Evolutionary conservation across 2,888 invertebrate genomes (phyloP).

Genomic region (Marronus borbonicus): DNA sequence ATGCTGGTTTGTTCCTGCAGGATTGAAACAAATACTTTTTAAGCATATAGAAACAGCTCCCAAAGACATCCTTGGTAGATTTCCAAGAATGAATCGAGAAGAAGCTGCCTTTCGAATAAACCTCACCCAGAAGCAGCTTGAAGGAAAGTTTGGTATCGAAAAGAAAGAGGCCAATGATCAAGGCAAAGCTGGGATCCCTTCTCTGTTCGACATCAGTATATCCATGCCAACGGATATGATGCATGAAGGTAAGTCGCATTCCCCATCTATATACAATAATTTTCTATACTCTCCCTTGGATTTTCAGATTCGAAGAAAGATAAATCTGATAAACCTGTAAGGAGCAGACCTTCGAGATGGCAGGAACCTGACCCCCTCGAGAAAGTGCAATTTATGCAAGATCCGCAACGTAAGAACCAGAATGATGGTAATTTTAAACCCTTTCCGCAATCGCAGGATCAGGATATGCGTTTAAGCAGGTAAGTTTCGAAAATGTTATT

Average conservation of each 20-base stretch:
- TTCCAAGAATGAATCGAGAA: constrained; percentile 86
- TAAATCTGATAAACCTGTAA: constrained; percentile 60
- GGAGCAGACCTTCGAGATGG: constrained; percentile 68
- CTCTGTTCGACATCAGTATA: constrained; percentile 67
- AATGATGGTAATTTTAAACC: constrained; percentile 59
- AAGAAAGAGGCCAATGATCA: constrained; percentile 44
- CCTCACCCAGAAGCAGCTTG: constrained; percentile 71
- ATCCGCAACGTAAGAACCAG: constrained; percentile 54
- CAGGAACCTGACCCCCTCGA: constrained; percentile 64
- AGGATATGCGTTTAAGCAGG: constrained; percentile 68
- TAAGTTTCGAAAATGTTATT: constrained; percentile 50
- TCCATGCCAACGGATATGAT: constrained; percentile 64
- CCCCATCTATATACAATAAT: not conserved
- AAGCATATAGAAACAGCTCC: constrained; percentile 92
- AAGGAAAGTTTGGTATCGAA: constrained; percentile 68
- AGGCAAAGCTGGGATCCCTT: constrained; percentile 63
- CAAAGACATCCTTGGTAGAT: constrained; percentile 92
- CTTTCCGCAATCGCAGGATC: constrained; percentile 62
- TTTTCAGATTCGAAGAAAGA: constrained; percentile 54
- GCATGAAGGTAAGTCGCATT: constrained; percentile 50
- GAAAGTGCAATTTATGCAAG: constrained; percentile 54
- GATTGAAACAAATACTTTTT: constrained; percentile 69
- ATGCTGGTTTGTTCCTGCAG: constrained; percentile 56
- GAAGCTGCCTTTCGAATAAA: constrained; percentile 76
- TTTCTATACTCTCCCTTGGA: too few species aligned